Base-by-base conservation (phyloP, 2,113 vertebrate genomes). In the Melanerpes formicivorus region DNA sequence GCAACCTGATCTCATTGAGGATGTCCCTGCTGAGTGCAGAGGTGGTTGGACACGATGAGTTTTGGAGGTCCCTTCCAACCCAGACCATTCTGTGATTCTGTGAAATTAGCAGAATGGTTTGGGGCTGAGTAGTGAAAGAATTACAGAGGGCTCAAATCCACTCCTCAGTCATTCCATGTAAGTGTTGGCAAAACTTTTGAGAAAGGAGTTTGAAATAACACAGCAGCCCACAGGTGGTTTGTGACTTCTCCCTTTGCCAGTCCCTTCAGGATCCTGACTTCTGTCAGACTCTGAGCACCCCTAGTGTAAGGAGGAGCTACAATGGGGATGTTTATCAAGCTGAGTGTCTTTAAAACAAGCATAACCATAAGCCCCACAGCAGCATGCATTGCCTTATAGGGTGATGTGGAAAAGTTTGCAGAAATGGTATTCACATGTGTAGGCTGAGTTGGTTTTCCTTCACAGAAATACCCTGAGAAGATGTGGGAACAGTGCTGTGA, bases 401-500 rank as follows among this genome's bases (percentile, higher is more conserved):
- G 14, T 59, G 66, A 34, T 10, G 18, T 55, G 17, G 21, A 63
- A 79, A 46, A 54, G 44, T 9, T 48, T 52, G 27, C 65, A 64
- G 48, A 40, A 62, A 72, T 72, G 0, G 5, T 64, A 37, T 46
- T 78, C 66, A 70, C 8, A 7, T 2, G 8, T n/a, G 8, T 26
- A 37, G 40, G 4, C 25, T 40, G 11, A 46, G n/a, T n/a, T 55
- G 12, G 8, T 90, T 86, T 79, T 62, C 10, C 8, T 70, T 72
- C 23, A 10, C 6, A 66, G 8, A 48, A 90, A 40, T 46, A 76
- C 5, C 19, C 69, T 37, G 11, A 87, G 63, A 64, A 54, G 37
- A n/a, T 23, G 6, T 12, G 11, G 42, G 2, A 37, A 37, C 10
- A 37, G 37, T 25, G 4, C 11, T 42, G 1, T 17, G 0, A 21